Base-by-base conservation (phyloP, 2,797 vertebrate genomes). In the Paratrypauchen microcephalus region DNA sequence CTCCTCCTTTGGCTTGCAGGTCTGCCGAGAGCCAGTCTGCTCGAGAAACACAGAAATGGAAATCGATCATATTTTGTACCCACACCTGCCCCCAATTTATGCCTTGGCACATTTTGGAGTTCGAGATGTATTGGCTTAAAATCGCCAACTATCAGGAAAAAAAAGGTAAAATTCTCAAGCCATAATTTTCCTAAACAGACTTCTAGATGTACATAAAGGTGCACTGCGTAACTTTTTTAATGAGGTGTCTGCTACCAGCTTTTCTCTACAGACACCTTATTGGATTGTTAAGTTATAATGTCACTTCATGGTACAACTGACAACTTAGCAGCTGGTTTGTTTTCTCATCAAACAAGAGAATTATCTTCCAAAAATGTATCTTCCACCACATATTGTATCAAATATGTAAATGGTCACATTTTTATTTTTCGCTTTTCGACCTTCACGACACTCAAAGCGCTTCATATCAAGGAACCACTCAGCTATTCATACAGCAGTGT, bases 1-100 rank as follows among this genome's bases (percentile, higher is more conserved):
- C 39, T 21, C 19, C 19, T 36, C 28, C 59, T 36, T 21, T 39
- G 59, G 59, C 59, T 36, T 13, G 58, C n/a, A 18, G 32, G 28
- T 32, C 28, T 15, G 19, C 36, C 16, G 21, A 63, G 21, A 63
- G 61, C 39, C 61, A 47, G 61, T 24, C 36, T 63, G 61, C 3
- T 24, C 21, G n/a, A 16, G 13, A 63, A 63, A 63, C 39, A 24
- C 18, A 32, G 2, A 32, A 60, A 32, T 63, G 21, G 61, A 63
- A 47, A 47, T 45, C 21, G 12, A 63, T 45, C 61, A 63, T 45
- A 47, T 45, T 63, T 63, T 21, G n/a, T n/a, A 23, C 59, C 18
- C 59, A 41, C 59, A 61, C 30, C 30, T 61, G 59, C 59, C 59
- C 59, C 59, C 59, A 61, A 39, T 61, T 61, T 36, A 61, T 12